phyloP scores from a whole-genome alignment of 2,113 vertebrate genomes.

The Apodemus speciosus region DNA sequence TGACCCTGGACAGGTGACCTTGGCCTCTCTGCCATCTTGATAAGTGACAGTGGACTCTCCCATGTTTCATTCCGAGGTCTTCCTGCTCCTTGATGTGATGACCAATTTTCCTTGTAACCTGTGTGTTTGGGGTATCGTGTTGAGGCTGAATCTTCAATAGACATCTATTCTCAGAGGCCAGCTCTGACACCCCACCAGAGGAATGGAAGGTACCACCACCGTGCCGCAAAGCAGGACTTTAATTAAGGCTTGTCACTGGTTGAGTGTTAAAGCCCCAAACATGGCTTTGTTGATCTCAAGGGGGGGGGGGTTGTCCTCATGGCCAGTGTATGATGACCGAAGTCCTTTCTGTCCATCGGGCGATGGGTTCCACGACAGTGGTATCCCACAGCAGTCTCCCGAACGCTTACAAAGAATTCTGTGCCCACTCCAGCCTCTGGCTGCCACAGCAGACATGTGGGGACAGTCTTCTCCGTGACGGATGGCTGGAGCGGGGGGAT shows the following conservation, averaged over 20 bases:
- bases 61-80: background rate
- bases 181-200: background rate
- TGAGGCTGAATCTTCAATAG: background rate
- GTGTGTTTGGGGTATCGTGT: background rate
- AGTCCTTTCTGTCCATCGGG: background rate
- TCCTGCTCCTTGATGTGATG: background rate
- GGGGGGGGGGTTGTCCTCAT: background rate
- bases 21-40: background rate
- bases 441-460: rapidly evolving
- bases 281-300: too few relatives aligned
- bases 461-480: background rate
- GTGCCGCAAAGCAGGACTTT: background rate
- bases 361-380: too few relatives aligned
- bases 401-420: rapidly evolving
- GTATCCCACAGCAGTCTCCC: background rate
- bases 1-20: background rate
- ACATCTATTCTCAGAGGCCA: background rate
- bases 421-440: background rate
- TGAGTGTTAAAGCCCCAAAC: rapidly evolving
- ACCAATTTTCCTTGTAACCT: background rate
- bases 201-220: background rate
- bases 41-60: background rate
- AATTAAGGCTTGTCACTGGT: background rate
- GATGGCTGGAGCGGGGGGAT: background rate
- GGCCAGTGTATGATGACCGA: background rate